Conservation (phyloP, 2,113 vertebrate genomes). For the Odobenus rosmarus region DNA sequence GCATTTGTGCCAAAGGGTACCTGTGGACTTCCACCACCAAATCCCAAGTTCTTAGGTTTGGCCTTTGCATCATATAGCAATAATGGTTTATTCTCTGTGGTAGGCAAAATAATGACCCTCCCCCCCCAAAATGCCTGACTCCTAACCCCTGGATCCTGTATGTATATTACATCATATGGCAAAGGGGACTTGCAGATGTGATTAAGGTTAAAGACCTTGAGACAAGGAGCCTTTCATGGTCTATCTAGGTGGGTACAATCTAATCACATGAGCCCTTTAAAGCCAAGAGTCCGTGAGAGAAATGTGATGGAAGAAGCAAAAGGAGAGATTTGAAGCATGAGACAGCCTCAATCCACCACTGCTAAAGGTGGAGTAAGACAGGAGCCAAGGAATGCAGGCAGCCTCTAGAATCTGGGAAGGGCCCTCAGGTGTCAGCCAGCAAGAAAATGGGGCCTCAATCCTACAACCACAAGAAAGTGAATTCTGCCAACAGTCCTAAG, state of each 20-base stretch:
- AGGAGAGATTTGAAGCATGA: background rate
- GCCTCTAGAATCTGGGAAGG: background rate
- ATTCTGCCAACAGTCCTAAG: background rate
- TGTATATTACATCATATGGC: background rate
- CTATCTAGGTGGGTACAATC: background rate
- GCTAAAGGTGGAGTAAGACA: slow-evolving; percentile 1
- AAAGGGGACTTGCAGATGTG: background rate
- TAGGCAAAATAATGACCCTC: background rate
- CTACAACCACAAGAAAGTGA: background rate
- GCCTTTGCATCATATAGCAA: background rate
- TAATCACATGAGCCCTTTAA: background rate
- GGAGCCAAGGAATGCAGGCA: background rate
- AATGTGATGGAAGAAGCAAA: background rate
- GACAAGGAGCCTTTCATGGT: background rate
- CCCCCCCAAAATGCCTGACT: background rate
- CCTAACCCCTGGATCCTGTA: background rate
- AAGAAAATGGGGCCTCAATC: background rate
- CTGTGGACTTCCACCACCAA: background rate
- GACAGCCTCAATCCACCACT: background rate
- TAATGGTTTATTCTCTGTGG: background rate
- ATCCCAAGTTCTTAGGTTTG: background rate
- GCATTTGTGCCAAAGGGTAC: background rate
- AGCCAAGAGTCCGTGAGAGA: background rate
- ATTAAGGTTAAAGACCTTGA: background rate
- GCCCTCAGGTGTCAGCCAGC: background rate